phyloP scores from a whole-genome alignment of 1,140 invertebrate species.

The Portunus trituberculatus region DNA sequence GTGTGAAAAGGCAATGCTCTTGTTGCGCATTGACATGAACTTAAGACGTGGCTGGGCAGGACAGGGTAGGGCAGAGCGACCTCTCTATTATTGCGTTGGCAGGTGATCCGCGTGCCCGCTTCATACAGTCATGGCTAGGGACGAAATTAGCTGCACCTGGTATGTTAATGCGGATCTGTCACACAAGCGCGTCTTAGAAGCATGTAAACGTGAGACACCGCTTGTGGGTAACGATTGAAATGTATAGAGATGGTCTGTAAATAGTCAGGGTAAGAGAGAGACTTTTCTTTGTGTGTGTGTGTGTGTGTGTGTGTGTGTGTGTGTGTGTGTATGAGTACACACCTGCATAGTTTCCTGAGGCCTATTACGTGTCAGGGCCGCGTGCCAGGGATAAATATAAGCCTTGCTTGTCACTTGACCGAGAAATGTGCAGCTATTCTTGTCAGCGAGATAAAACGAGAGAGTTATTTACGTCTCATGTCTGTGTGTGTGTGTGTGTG shows the following conservation, averaged over 20 bases:
- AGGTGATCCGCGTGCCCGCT: not conserved
- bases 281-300: conserved; percentile 20
- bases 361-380: not conserved
- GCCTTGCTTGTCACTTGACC: not conserved
- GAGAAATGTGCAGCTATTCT: not conserved
- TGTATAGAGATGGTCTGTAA: not conserved
- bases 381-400: not conserved
- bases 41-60: not conserved
- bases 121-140: not conserved
- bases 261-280: not conserved
- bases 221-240: too few relatives aligned
- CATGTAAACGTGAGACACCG: not conserved
- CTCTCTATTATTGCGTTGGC: not conserved
- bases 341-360: not conserved
- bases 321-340: not conserved
- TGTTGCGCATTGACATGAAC: not conserved
- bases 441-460: not conserved
- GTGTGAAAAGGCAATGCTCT: not conserved
- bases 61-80: too few relatives aligned
- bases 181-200: not conserved
- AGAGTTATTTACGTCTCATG: not conserved
- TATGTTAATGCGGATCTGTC: not conserved
- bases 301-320: conserved; percentile 26
- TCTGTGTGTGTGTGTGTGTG: conserved; percentile 34
- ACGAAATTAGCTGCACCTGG: not conserved